Base-by-base conservation (phyloP, 1,140 invertebrate species). In the Lordiphosa mommai region DNA sequence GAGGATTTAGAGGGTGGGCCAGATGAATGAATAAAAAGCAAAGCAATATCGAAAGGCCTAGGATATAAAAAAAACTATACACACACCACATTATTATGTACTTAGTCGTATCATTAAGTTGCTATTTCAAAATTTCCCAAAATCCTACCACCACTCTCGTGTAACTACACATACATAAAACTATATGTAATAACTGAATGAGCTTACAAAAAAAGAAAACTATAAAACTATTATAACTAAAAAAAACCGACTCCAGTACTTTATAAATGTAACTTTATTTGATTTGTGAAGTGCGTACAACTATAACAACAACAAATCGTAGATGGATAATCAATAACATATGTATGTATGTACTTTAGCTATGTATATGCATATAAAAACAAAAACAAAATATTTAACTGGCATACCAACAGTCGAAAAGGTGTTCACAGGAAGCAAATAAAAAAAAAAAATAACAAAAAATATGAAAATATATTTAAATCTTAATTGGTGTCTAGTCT, bases 401-500 rank as follows among this genome's bases (percentile, higher is more conserved):
- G 76, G 76, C 76, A 84, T 82, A 82, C 76, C 76, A 82, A 72
- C 76, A 82, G 76, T 84, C 77, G 67, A 84, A 58, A 84, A 43
- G 76, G 76, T 82, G 76, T 82, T 82, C 76, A 82, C 23, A 27
- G 23, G 6, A 52, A 69, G 70, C 63, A 56, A 60, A 67, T 57
- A 65, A 44, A 59, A 61, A 72, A 51, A 40, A 61, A 63, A 80
- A 71, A 57, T 61, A 60, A 70, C 30, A 40, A 6, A 13, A 38
- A 33, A 13, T 14, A 27, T 6, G 40, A 53, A 49, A 58, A 68
- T 58, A 55, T 44, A 52, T 84, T 69, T 86, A 67, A 85, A 80
- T 72, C 74, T 46, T 72, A 85, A 86, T 85, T 86, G 80, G 82
- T 86, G 80, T 86, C 80, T 86, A 86, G 80, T 86, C 80, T 86